Evolutionary conservation across 2,113 vertebrate genomes (phyloP).

Genomic region (Tinamus guttatus): DNA sequence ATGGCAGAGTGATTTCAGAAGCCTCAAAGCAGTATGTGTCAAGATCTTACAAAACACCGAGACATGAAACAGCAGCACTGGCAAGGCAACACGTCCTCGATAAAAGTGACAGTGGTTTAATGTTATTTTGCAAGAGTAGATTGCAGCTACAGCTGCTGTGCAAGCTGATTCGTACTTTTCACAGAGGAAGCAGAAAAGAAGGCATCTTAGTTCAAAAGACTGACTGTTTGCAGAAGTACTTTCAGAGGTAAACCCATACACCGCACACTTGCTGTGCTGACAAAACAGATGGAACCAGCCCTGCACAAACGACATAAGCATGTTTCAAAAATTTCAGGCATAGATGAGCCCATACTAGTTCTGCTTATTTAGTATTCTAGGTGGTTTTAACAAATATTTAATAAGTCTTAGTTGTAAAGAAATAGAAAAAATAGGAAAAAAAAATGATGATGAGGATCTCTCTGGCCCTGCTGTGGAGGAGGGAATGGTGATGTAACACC

Average conservation of each 20-base stretch:
- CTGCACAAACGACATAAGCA: not conserved
- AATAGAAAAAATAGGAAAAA: not conserved
- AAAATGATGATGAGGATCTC: not conserved
- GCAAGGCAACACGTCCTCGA: not conserved
- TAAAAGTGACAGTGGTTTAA: not conserved
- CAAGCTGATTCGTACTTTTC: not conserved
- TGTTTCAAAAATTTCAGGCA: not conserved
- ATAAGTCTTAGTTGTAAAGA: not conserved
- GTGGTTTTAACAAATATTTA: not conserved
- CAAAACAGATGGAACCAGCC: not conserved
- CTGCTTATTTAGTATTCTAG: not conserved
- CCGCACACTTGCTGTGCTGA: not conserved
- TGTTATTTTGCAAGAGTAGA: not conserved
- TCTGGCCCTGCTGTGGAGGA: not conserved
- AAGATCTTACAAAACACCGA: not conserved
- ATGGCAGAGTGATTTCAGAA: not conserved
- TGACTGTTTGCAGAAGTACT: not conserved
- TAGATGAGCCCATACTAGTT: not conserved
- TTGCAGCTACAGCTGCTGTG: not conserved
- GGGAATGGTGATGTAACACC: not conserved
- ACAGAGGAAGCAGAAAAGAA: not conserved
- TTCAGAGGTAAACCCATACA: not conserved
- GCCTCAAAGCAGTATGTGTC: not conserved
- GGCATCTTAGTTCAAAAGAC: not conserved
- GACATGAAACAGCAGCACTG: not conserved